These are phyloP conservation scores for Lucilia cuprina DNA, from an alignment of 1,140 invertebrate genomes.

Conservation along the genomic window DNA sequence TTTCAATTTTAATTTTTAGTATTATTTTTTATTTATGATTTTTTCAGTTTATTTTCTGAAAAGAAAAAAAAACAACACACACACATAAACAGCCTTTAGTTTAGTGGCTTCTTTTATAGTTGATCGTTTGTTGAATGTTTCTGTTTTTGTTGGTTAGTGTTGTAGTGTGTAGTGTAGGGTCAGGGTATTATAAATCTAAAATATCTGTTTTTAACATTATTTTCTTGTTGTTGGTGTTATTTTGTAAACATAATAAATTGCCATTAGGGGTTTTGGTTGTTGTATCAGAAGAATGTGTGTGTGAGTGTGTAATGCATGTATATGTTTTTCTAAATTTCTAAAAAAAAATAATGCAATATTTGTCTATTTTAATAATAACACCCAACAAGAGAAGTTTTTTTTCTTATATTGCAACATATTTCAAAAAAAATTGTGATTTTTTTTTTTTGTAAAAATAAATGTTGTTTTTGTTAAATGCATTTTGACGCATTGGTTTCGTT, in stretches of 20 bases:
- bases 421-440: not conserved
- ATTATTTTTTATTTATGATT: not conserved
- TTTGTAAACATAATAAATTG: slow-evolving; percentile 29
- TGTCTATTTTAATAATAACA: slow-evolving; percentile 23
- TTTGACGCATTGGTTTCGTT: no score
- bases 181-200: slow-evolving; percentile 31
- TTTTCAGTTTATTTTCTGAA: not conserved
- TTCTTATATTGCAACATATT: not conserved
- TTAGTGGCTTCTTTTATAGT: no score
- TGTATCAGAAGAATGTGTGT: no score
- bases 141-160: not conserved
- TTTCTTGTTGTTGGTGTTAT: not conserved
- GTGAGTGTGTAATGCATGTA: not conserved
- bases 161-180: not conserved
- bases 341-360: not conserved
- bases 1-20: not conserved
- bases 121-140: not conserved
- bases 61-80: not conserved
- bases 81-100: not conserved
- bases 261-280: slow-evolving; percentile 13
- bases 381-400: not conserved
- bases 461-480: no score
- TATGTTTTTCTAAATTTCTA: not conserved
- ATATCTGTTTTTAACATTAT: slow-evolving; percentile 1
- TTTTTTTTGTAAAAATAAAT: no score